Conservation (phyloP, 2,797 vertebrate genomes). For the Hoplostethus mediterraneus region DNA sequence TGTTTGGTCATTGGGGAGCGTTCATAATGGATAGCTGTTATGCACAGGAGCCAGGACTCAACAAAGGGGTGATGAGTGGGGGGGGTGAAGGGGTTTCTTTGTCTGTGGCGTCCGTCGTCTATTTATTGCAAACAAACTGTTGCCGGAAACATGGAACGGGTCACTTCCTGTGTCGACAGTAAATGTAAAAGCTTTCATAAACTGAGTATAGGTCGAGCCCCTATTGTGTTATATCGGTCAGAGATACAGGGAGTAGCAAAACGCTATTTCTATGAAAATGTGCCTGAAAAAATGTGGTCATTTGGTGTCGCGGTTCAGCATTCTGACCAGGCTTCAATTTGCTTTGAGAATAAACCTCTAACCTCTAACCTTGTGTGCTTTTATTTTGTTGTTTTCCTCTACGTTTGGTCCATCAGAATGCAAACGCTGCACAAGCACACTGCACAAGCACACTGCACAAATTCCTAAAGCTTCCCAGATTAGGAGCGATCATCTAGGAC, state of each 20-base stretch:
- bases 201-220: too few species aligned
- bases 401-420: constrained; percentile 41
- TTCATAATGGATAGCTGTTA: too few species aligned
- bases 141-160: too few species aligned
- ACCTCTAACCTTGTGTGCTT: not conserved
- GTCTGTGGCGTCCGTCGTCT: too few species aligned
- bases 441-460: constrained; percentile 29
- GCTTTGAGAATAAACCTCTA: too few species aligned
- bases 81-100: too few species aligned
- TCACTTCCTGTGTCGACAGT: too few species aligned
- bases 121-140: too few species aligned
- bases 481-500: constrained; percentile 56
- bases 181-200: too few species aligned
- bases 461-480: constrained; percentile 58
- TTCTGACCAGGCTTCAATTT: not conserved
- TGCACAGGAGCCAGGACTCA: too few species aligned
- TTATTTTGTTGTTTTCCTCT: constrained; percentile 30
- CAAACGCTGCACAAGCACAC: constrained; percentile 42
- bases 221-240: too few species aligned
- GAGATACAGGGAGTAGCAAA: constrained; percentile 11
- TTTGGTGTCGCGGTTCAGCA: constrained; percentile 14
- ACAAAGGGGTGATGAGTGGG: too few species aligned
- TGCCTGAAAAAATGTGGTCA: constrained; percentile 14
- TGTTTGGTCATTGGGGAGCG: constrained; percentile 7
- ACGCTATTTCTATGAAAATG: constrained; percentile 33